Evolutionary conservation across 2,888 invertebrate genomes (phyloP), one percentile per base, ranked within the genome.

Genomic region (Pachycephus smyrnensis): DNA sequence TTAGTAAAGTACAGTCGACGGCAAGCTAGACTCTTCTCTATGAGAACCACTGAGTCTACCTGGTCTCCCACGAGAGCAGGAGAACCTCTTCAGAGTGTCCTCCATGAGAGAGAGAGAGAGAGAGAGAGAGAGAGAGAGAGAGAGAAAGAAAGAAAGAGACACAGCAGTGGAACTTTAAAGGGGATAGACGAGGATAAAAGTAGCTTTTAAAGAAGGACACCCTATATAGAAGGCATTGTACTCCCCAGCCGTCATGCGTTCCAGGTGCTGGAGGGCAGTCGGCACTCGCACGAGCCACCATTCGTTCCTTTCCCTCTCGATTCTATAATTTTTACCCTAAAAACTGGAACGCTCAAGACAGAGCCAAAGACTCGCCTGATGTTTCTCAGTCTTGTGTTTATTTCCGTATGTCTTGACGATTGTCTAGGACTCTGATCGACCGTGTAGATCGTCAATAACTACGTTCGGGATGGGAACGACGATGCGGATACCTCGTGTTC

Each of bases 211-310:
- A 86, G 84, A 85, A 85, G 86, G 86, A 87, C 85, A 86, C 82
- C 80, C 83, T 82, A 81, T 82, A 81, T 83, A 83, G 84, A 80
- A 87, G 88, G 86, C 87, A 88, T 88, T 88, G 87, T 88, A 88
- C 88, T 84, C 86, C 68, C 82, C 84, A 82, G 81, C 83, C 86
- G 84, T 86, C 86, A 84, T 83, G 85, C 86, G 78, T 80, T 84
- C 87, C 88, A 88, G 88, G 87, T 88, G 87, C 85, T 81, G 82
- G 83, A 82, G 83, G 81, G 82, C 84, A 86, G 83, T 83, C 81
- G 85, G 76, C 76, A 71, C 80, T 86, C 82, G 83, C 81, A 80
- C 82, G 82, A 80, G 82, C 78, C 83, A 80, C 77, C 74, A 82
- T 76, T 80, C 77, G 32, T 78, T 81, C 79, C 77, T 77, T 76